Evolutionary conservation across 2,113 vertebrate genomes (phyloP).

Genomic region (Sardina pilchardus): DNA sequence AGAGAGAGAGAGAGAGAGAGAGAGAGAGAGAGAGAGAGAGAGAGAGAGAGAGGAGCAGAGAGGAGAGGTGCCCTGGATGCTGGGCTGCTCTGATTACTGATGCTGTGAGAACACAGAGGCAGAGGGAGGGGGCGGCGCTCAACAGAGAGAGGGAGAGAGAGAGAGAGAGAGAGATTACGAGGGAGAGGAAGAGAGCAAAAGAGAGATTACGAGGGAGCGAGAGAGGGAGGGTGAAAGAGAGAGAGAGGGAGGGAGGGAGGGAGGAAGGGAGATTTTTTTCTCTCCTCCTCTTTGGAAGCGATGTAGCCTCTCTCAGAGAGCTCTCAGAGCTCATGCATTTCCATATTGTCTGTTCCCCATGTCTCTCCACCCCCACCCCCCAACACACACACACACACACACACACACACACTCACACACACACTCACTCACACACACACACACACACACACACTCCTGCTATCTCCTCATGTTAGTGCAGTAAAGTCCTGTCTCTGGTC

Average conservation of each 20-base stretch:
- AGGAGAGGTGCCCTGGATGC: neutral
- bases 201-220: neutral
- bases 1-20: conserved; percentile 4
- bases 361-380: neutral
- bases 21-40: neutral
- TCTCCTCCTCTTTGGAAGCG: conserved; percentile 33
- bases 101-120: neutral
- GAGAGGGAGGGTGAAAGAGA: no score
- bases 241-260: neutral
- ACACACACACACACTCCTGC: neutral
- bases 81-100: conserved; percentile 2
- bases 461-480: conserved; percentile 24
- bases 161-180: neutral
- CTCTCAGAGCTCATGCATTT: conserved; percentile 17
- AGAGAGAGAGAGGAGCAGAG: neutral
- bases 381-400: conserved; percentile 15
- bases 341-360: conserved; percentile 9
- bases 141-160: conserved; percentile 13
- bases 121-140: conserved; percentile 4
- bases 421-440: no score
- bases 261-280: neutral
- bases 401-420: no score
- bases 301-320: neutral
- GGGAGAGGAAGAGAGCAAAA: neutral
- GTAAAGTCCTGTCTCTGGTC: conserved; percentile 22